Base-by-base conservation (phyloP, 2,113 vertebrate genomes). In the Microtus montanus region DNA sequence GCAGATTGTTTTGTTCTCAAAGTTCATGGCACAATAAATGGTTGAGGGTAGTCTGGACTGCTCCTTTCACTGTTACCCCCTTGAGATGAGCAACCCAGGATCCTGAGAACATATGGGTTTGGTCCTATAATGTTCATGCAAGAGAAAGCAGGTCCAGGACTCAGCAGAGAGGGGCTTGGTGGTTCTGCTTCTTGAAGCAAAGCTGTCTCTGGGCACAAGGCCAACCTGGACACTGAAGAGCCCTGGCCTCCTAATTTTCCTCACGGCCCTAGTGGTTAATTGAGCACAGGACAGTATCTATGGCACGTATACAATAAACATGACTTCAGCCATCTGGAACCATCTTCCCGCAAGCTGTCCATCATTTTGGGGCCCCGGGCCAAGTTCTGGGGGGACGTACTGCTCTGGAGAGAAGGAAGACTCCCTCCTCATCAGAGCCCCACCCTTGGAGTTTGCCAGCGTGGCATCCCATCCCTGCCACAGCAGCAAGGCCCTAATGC, bases 241-340 rank as follows among this genome's bases (percentile, higher is more conserved):
- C 33, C 95, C 58, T 14, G 0, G 38, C 71, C 70, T 47, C 84
- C 41, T 26, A 1, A 13, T 49, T 58, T 49, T 90, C 89, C 85
- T 83, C 87, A 20, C 38, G 64, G 28, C 75, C 10, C 91, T 80
- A 94, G 49, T 2, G 49, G 79, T 89, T 68, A 54, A 44, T 64
- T 93, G 97, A 92, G 30, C 92, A 54, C 96, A 75, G 87, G 75
- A 5, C 87, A 28, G 38, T 87, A 28, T 90, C 84, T 83, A 30
- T 61, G 92, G 38, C 77, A 41, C n/a, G 61, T 84, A 20, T 73
- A 33, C 90, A 92, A 87, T 89, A 97, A 91, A 44, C 85, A 74
- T 73, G 0, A 68, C 87, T 93, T 92, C 82, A 70, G 89, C 96
- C 12, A 3, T 79, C 96, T 86, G 96, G 86, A 91, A 63, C 63